Conservation (phyloP, 2,797 vertebrate genomes). For the Eremophila alpestris region DNA sequence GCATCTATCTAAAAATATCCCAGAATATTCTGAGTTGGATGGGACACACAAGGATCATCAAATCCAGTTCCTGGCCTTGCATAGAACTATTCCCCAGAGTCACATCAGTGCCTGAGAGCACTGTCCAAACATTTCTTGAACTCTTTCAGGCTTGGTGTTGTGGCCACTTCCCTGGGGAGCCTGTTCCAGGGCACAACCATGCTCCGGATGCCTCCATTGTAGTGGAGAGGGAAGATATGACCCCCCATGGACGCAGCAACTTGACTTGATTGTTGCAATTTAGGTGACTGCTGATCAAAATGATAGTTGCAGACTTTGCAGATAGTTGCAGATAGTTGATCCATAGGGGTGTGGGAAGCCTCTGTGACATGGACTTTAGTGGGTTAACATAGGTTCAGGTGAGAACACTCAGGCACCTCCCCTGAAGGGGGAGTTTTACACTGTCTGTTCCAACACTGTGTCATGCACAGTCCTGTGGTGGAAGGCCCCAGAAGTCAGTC, state of each 20-base stretch:
- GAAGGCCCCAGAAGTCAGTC: not conserved
- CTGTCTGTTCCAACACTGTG: not conserved
- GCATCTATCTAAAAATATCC: no score
- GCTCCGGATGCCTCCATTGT: not conserved
- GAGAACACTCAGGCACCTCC: not conserved
- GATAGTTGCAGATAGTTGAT: no score
- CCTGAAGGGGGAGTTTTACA: not conserved
- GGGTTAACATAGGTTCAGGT: not conserved
- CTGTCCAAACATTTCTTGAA: not conserved
- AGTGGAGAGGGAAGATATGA: not conserved
- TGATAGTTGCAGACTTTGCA: not conserved
- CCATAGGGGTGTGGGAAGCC: not conserved
- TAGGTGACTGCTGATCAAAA: not conserved
- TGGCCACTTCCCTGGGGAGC: not conserved
- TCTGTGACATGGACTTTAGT: no score
- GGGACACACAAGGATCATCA: fast-evolving
- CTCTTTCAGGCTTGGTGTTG: not conserved
- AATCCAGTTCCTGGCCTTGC: not conserved
- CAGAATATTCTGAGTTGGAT: not conserved
- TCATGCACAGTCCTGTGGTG: not conserved
- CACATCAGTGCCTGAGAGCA: not conserved
- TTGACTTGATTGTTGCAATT: not conserved
- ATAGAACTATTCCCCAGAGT: no score
- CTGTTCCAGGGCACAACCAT: not conserved
- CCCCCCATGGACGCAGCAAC: not conserved